A percentile compares a stretch with the other conserved stretches of the same genome.
These are phyloP conservation scores for Callospermophilus lateralis DNA, from an alignment of 2,113 vertebrate genomes.

Conservation along the genomic window DNA sequence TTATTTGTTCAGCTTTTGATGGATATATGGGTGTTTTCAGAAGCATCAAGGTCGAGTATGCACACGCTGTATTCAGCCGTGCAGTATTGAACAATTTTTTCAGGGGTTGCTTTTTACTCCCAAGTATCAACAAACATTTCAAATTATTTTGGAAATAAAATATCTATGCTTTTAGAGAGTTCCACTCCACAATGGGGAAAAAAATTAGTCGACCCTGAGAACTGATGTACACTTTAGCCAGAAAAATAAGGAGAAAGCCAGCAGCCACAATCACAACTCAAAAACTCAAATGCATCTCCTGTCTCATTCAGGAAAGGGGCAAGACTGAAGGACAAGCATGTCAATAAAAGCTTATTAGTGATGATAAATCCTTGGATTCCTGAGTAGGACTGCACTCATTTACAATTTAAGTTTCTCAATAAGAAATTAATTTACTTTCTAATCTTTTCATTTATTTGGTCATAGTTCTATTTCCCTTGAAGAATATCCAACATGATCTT, in stretches of 20 bases:
- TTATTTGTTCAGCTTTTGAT: slow-evolving; percentile 56
- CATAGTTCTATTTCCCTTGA: background rate
- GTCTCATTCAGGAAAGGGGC: rapidly evolving
- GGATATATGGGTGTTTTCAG: background rate
- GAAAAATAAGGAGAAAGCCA: background rate
- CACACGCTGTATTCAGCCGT: slow-evolving; percentile 32
- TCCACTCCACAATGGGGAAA: background rate
- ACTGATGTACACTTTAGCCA: background rate
- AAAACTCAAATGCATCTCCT: background rate
- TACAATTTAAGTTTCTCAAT: slow-evolving; percentile 9
- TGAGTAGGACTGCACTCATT: background rate
- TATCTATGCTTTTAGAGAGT: slow-evolving; percentile 6
- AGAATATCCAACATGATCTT: slow-evolving; percentile 30
- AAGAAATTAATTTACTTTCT: slow-evolving; percentile 58
- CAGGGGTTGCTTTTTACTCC: slow-evolving; percentile 23
- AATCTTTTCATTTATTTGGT: slow-evolving; percentile 39
- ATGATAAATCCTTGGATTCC: background rate
- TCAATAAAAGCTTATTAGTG: background rate
- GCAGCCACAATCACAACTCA: background rate
- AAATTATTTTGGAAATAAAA: slow-evolving; percentile 44
- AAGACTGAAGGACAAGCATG: background rate
- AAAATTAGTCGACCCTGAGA: slow-evolving; percentile 46
- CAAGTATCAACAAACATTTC: slow-evolving; percentile 27
- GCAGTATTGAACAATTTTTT: background rate
- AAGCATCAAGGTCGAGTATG: slow-evolving; percentile 21